Conservation (phyloP, 1,140 invertebrate species). For the Bombus ignitus region DNA sequence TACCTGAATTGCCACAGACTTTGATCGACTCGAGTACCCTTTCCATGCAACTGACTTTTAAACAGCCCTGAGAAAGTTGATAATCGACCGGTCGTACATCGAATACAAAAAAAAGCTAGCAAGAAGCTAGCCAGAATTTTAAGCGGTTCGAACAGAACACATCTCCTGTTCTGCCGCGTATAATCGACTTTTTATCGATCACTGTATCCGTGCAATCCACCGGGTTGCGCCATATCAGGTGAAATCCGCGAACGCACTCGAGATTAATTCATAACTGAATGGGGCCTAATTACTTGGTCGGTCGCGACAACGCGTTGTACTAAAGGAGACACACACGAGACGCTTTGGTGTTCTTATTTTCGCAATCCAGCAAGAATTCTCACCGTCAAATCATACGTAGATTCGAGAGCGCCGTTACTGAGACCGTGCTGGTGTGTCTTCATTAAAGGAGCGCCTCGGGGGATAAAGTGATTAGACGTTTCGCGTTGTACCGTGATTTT, state of each 20-base stretch:
- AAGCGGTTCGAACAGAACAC: background rate
- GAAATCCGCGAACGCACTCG: constrained; percentile 33
- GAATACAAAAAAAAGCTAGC: background rate
- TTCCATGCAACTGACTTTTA: constrained; percentile 6
- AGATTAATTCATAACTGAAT: constrained; percentile 51
- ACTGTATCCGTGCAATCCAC: constrained; percentile 4
- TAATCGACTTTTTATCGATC: constrained; percentile 41
- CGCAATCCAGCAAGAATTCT: constrained; percentile 35
- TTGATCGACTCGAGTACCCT: background rate
- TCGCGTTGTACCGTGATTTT: constrained; percentile 21
- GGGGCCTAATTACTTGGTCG: constrained; percentile 34
- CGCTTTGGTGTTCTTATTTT: constrained; percentile 31
- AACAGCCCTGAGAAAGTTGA: background rate
- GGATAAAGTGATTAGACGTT: constrained; percentile 35
- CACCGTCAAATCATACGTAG: constrained; percentile 42
- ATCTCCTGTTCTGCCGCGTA: background rate
- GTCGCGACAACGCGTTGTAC: constrained; percentile 16
- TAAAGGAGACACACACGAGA: constrained; percentile 30
- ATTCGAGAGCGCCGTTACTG: background rate
- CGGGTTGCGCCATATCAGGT: constrained; percentile 23
- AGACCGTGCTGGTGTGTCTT: constrained; percentile 18
- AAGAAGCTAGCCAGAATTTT: background rate
- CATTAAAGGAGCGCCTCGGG: constrained; percentile 39
- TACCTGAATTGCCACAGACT: background rate
- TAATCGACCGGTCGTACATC: background rate